These are phyloP conservation scores for Eupithecia subumbrata DNA, from an alignment of 2,888 invertebrate genomes.

Conservation along the genomic window DNA sequence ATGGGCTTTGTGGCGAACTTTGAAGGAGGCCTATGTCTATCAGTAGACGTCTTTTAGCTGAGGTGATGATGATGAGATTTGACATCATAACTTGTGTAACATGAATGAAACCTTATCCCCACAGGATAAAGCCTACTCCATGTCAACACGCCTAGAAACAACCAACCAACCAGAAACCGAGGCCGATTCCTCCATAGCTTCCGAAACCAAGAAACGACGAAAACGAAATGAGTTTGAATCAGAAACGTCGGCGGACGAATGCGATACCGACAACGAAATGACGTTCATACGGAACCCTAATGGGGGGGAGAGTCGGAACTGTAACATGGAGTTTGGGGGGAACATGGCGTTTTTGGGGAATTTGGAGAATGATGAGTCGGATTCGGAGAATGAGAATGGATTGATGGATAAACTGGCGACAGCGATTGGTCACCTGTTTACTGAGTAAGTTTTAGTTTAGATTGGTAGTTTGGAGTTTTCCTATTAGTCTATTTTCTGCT, in stretches of 20 bases:
- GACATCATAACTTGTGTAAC: too few species aligned
- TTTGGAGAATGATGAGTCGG: conserved; percentile 86
- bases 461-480: too few species aligned
- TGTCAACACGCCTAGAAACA: conserved; percentile 74
- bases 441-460: conserved; percentile 80
- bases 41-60: too few species aligned
- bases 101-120: conserved; percentile 8
- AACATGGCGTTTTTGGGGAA: conserved; percentile 79
- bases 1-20: too few species aligned
- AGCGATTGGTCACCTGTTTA: conserved; percentile 91
- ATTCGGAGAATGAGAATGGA: conserved; percentile 89
- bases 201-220: conserved; percentile 61
- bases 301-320: conserved; percentile 63
- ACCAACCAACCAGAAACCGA: conserved; percentile 59
- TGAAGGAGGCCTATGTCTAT: too few species aligned
- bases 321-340: conserved; percentile 70
- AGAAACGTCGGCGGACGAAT: conserved; percentile 85
- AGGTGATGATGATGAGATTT: too few species aligned
- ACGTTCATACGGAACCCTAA: conserved; percentile 81
- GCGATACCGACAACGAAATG: conserved; percentile 84
- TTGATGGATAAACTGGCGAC: conserved; percentile 88
- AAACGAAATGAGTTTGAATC: conserved; percentile 78
- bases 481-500: too few species aligned
- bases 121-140: conserved; percentile 84
- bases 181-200: conserved; percentile 50